Evolutionary conservation across 2,888 invertebrate species (phyloP).

Genomic region (Adineta ricciae): DNA sequence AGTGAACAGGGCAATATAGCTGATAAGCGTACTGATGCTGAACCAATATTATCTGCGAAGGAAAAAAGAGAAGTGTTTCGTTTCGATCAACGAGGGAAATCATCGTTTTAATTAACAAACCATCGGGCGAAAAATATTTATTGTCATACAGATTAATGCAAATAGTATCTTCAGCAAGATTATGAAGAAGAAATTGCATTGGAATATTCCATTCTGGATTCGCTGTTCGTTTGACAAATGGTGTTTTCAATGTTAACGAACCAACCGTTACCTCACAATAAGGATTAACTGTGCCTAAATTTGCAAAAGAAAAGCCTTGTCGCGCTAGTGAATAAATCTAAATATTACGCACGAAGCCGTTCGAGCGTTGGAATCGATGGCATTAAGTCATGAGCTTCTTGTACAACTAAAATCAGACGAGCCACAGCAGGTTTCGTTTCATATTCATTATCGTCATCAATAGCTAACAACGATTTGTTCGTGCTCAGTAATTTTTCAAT

Average conservation of each 20-base stretch:
- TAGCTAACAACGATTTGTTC: background rate
- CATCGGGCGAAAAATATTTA: conserved; percentile 64
- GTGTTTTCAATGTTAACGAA: conserved; percentile 62
- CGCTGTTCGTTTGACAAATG: conserved; percentile 56
- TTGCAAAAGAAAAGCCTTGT: background rate
- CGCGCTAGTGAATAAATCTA: too few species aligned
- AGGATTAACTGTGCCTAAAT: conserved; percentile 58
- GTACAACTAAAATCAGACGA: background rate
- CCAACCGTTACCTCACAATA: conserved; percentile 67
- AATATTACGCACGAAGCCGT: background rate
- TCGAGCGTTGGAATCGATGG: background rate
- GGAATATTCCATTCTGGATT: conserved; percentile 65
- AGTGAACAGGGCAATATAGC: background rate
- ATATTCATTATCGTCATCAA: background rate
- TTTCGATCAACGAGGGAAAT: conserved; percentile 32
- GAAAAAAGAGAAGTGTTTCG: background rate
- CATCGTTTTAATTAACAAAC: conserved; percentile 47
- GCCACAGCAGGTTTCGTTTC: background rate
- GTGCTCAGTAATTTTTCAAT: background rate
- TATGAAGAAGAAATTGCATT: conserved; percentile 66
- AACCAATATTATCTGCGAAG: background rate
- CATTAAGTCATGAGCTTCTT: background rate
- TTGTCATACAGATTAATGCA: conserved; percentile 63
- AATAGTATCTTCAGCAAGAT: conserved; percentile 60
- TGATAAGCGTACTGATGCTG: background rate